Percentiles rank a stretch among this genome's conserved stretches.
phyloP scores from a whole-genome alignment of 2,888 invertebrate genomes.

The Tribolium freemani region DNA sequence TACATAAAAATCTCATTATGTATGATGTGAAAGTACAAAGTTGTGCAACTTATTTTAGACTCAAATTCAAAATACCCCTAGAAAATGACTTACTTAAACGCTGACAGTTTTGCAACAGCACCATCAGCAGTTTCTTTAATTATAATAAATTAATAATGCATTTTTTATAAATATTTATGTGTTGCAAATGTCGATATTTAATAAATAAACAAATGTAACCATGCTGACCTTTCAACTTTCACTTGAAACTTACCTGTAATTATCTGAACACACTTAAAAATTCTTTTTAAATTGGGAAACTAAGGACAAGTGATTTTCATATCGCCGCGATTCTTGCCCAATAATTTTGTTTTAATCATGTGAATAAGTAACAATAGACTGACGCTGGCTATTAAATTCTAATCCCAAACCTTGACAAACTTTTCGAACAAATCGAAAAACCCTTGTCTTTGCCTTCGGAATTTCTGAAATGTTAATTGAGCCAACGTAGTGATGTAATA shows the following conservation, averaged over 20 bases:
- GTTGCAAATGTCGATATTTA: conserved; percentile 35
- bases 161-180: conserved; percentile 35
- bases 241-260: conserved; percentile 16
- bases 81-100: conserved; percentile 2
- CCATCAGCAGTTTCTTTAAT: conserved; percentile 30
- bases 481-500: background rate
- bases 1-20: conserved; percentile 16
- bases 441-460: background rate
- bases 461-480: conserved; percentile 1
- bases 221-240: conserved; percentile 32
- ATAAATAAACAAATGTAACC: conserved; percentile 26
- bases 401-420: background rate
- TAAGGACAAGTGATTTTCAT: conserved; percentile 14
- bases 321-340: background rate
- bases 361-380: conserved; percentile 1
- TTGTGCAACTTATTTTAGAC: conserved; percentile 19
- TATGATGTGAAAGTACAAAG: conserved; percentile 18
- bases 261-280: conserved; percentile 14
- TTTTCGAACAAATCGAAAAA: background rate
- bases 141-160: conserved; percentile 33
- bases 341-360: conserved; percentile 24
- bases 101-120: conserved; percentile 4
- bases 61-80: conserved; percentile 8
- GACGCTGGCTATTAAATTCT: background rate
- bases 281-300: conserved; percentile 10